Base-by-base conservation (phyloP, 1,140 invertebrate genomes). In the Drosophila tropicalis region DNA sequence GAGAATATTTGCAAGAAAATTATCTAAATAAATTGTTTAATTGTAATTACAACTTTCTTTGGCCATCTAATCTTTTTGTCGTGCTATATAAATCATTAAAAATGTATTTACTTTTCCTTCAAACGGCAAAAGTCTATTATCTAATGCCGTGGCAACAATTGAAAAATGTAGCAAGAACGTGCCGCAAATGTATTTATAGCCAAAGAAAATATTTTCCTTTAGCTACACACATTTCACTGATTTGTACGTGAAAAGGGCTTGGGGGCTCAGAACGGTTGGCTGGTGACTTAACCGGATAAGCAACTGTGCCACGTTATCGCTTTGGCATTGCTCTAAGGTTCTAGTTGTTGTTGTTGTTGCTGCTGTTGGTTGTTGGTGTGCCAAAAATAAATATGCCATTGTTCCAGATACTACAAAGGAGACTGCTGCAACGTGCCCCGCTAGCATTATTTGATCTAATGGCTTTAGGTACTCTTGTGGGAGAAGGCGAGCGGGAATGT, bases 311-410 rank as follows among this genome's bases (percentile, higher is more conserved):
- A 72, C 76, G 68, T 79, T 81, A 76, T 79, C 76, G 79, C 79
- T 79, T 75, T 67, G 64, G 69, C 64, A 68, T 65, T 66, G 63
- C 66, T 62, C 67, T 34, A 67, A 29, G 61, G 34, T 65, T 22
- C 3, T 13, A 0, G 17, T 51, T 51, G 44, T 32, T 79, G 76
- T 62, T 40, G 40, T 65, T 47, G 34, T 61, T 19, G 10, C n/a
- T 13, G 17, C 19, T 51, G 44, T 39, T 69, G 68, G 40, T 65
- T 51, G 44, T 51, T 51, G 44, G 34, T 79, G 76, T 60, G 72
- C 66, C 72, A 71, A 89, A 86, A 86, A 85, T 79, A 86, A 87
- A 87, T 86, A 87, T 76, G 76, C 70, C 76, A 71, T 80, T 84
- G 77, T 70, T 36, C 67, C 73, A 65, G 67, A 82, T 67, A 73